Base-by-base conservation (phyloP, 2,797 vertebrate genomes). In the Syngnathus rostellatus region DNA sequence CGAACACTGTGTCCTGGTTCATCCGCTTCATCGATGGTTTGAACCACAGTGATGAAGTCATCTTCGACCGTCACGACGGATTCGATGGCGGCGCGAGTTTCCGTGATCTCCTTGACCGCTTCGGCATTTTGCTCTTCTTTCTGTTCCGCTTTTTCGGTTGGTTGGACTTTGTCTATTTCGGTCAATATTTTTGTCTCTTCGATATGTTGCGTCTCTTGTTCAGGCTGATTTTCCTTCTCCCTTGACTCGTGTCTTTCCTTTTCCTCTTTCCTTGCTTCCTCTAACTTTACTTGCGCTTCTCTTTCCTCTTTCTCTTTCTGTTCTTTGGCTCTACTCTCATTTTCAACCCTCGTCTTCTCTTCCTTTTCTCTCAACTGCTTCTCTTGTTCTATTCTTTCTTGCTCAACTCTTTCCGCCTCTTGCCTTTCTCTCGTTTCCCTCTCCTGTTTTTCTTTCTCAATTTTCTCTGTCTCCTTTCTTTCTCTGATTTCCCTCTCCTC, bases 41-140 rank as follows among this genome's bases (percentile, higher is more conserved):
- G 97, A 72, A 98, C 95, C 45, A 99, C 94, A 0, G 96, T 96
- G 83, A 99, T 99, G 25, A 99, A 98, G 78, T 98, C 97, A 17
- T 99, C 97, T 76, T 99, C 96, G 1, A 99, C 95, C 1, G 94
- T 98, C 66, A 99, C 94, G 60, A 98, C 92, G 0, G 97, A 99
- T 65, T 99, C 96, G 10, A 98, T 96, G 68, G 93, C 90, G 46
- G 94, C 93, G 38, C 90, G 92, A 60, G 91, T 90, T 70, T 97
- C 90, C 25, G 72, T 53, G 21, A 82, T 74, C 62, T 90, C 88
- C 62, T 86, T 85, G 1, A 65, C 70, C 45, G 72, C 37, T 75
- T 70, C 41, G 67, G 51, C 61, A 53, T 23, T 64, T 76, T 68
- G 23, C n/a, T 62, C 55, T 71, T 64, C 43, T 65, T 72, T n/a